These are phyloP conservation scores for Palaemon carinicauda DNA, from an alignment of 1,140 invertebrate species.

Conservation along the genomic window DNA sequence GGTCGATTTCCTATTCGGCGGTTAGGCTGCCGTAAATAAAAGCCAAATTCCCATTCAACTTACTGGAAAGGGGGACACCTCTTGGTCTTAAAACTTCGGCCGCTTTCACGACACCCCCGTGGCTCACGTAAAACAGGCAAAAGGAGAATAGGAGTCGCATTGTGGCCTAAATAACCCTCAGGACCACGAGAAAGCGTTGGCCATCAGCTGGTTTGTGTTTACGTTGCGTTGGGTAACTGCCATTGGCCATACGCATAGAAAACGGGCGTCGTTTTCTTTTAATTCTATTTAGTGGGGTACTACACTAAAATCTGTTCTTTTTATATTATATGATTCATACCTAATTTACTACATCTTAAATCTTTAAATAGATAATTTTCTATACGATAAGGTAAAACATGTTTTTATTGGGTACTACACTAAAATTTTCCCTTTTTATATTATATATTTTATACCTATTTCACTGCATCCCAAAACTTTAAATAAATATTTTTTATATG, in stretches of 20 bases:
- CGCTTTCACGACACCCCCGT: slow-evolving; percentile 19
- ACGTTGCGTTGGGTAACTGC: neutral
- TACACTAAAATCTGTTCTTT: no score
- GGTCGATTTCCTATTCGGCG: neutral
- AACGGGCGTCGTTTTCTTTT: no score
- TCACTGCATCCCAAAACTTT: no score
- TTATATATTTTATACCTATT: no score
- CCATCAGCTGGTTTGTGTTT: slow-evolving; percentile 5
- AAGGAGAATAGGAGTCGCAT: slow-evolving; percentile 18
- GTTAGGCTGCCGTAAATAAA: neutral
- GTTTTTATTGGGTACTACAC: no score
- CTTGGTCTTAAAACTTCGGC: slow-evolving; percentile 26
- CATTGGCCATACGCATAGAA: neutral
- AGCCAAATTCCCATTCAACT: neutral
- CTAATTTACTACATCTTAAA: no score
- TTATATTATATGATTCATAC: no score
- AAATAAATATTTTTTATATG: no score
- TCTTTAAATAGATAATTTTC: no score
- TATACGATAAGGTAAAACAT: no score
- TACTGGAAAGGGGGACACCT: slow-evolving; percentile 31
- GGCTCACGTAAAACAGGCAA: slow-evolving; percentile 2
- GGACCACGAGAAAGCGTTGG: neutral
- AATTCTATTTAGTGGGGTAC: no score
- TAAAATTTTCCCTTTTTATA: no score
- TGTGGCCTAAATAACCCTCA: neutral